These are phyloP conservation scores for Monochamus alternatus DNA, from an alignment of 2,888 invertebrate genomes.

Conservation along the genomic window DNA sequence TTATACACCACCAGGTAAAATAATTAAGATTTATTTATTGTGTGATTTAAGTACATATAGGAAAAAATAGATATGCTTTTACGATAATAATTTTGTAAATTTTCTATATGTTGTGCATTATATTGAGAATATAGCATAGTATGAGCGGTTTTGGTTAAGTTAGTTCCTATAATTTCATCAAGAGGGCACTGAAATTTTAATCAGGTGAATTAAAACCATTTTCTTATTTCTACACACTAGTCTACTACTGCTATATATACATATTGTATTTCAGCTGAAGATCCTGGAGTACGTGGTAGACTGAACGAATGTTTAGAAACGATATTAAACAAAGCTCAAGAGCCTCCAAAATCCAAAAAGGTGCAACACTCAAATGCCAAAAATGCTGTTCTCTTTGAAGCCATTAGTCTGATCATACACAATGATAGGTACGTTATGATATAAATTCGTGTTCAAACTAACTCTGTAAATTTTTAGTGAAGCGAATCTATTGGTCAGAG, in stretches of 20 bases:
- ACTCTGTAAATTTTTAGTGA: constrained; percentile 75
- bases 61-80: no score
- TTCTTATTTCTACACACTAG: no score
- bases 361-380: constrained; percentile 99
- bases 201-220: no score
- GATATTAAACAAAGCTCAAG: constrained; percentile 98
- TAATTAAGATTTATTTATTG: not conserved
- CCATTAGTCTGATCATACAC: constrained; percentile 99
- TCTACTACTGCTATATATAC: no score
- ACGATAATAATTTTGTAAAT: no score
- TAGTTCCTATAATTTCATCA: no score
- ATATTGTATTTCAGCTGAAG: constrained; percentile 76
- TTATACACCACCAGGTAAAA: constrained; percentile 94
- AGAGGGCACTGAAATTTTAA: no score
- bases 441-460: not conserved
- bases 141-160: no score
- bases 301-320: constrained; percentile 98
- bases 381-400: constrained; percentile 99
- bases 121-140: no score
- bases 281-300: constrained; percentile 96
- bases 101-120: no score
- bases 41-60: not conserved
- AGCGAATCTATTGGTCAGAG: constrained; percentile 95
- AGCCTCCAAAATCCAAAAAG: constrained; percentile 99
- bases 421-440: constrained; percentile 83